A percentile compares a stretch with the other conserved stretches of the same genome.
These are phyloP conservation scores for Metellina segmentata DNA, from an alignment of 2,888 invertebrate species.

Conservation along the genomic window DNA sequence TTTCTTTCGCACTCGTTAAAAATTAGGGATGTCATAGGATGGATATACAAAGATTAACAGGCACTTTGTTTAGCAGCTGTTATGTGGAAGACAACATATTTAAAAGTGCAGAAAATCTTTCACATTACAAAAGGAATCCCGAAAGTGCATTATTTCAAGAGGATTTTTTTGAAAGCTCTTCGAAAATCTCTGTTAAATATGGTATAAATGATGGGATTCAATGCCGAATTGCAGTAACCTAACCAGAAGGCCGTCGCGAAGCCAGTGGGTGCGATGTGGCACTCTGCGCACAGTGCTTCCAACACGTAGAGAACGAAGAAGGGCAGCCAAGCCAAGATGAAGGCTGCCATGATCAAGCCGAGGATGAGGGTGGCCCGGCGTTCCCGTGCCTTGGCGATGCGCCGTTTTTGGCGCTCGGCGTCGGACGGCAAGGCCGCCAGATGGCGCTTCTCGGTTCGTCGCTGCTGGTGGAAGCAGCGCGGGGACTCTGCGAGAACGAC, in stretches of 20 bases:
- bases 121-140: no score
- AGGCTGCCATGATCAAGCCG: slow-evolving; percentile 98
- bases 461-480: slow-evolving; percentile 57
- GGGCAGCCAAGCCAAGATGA: slow-evolving; percentile 98
- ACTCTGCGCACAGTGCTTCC: slow-evolving; percentile 87
- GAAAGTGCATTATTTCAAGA: slow-evolving; percentile 87
- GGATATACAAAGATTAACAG: slow-evolving; percentile 42
- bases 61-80: slow-evolving; percentile 70
- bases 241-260: slow-evolving; percentile 98
- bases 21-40: slow-evolving; percentile 50
- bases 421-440: slow-evolving; percentile 84
- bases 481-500: slow-evolving; percentile 53
- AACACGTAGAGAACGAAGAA: slow-evolving; percentile 97
- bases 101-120: slow-evolving; percentile 66
- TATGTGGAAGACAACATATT: slow-evolving; percentile 74
- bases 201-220: slow-evolving; percentile 95
- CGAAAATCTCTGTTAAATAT: slow-evolving; percentile 99
- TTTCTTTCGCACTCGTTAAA: not conserved
- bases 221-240: slow-evolving; percentile 97
- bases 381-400: slow-evolving; percentile 96
- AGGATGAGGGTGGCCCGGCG: slow-evolving; percentile 97
- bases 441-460: not conserved
- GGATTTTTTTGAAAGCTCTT: slow-evolving; percentile 95
- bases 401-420: slow-evolving; percentile 95
- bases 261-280: slow-evolving; percentile 82